Percentiles rank a stretch among this genome's conserved stretches.
Evolutionary conservation across 2,113 vertebrate genomes (phyloP).

Genomic region (Stigmatopora argus): DNA sequence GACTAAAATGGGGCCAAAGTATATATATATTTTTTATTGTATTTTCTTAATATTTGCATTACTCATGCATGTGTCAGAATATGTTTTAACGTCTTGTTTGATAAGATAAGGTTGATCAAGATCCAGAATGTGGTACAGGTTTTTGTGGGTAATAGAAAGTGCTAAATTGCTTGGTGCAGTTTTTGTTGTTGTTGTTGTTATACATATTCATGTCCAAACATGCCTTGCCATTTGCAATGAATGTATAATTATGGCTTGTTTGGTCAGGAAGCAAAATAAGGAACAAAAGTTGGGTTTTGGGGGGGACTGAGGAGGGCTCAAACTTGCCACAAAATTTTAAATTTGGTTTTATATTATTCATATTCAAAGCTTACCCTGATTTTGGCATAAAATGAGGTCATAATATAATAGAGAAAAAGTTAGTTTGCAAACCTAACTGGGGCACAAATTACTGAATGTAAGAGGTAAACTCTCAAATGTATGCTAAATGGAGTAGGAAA

Average conservation of each 20-base stretch:
- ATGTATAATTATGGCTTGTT: background rate
- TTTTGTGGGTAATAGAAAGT: no score
- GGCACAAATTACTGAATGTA: background rate
- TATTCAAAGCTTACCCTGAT: background rate
- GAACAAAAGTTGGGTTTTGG: background rate
- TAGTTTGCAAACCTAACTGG: background rate
- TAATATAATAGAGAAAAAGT: background rate
- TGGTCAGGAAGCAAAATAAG: background rate
- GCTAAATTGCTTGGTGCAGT: background rate
- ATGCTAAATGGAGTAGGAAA: no score
- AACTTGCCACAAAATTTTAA: background rate
- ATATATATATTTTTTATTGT: no score
- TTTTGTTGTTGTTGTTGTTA: background rate
- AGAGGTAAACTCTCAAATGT: background rate
- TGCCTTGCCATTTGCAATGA: background rate
- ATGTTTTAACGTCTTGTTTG: no score
- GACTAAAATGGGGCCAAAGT: background rate
- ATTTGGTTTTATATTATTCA: background rate
- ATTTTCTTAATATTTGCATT: no score
- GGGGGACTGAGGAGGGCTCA: background rate
- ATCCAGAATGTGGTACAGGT: no score
- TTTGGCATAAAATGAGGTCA: background rate
- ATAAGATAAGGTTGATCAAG: no score
- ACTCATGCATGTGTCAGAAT: no score
- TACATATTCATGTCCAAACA: background rate